Conservation (phyloP, 2,113 vertebrate genomes). For the Prolemur simus region DNA sequence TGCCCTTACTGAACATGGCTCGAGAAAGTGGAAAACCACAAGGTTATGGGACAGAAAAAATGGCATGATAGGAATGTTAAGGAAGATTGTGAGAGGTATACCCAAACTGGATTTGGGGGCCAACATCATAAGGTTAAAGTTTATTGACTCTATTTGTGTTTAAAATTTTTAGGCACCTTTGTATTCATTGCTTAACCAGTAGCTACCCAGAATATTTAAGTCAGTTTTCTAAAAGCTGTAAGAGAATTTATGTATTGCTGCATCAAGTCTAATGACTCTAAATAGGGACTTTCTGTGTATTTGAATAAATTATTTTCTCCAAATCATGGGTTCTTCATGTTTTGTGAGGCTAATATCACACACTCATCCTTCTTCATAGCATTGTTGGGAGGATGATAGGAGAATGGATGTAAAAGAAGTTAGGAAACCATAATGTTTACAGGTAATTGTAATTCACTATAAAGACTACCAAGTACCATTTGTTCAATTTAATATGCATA, state of each 20-base stretch:
- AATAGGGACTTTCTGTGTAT: background rate
- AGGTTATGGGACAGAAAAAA: background rate
- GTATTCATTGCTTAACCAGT: background rate
- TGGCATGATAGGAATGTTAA: background rate
- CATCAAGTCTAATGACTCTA: background rate
- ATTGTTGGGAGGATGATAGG: too few species aligned
- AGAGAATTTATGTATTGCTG: background rate
- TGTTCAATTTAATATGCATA: background rate
- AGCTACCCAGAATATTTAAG: background rate
- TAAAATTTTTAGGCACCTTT: background rate
- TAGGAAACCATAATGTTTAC: background rate
- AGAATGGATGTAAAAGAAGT: background rate
- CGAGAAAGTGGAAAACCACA: background rate
- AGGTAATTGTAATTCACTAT: background rate
- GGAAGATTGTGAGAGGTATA: rapidly evolving
- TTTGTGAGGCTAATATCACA: background rate
- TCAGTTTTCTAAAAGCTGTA: background rate
- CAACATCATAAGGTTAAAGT: background rate
- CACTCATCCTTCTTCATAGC: background rate
- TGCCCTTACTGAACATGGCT: rapidly evolving
- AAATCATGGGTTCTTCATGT: background rate
- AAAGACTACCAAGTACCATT: background rate
- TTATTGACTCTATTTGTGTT: background rate
- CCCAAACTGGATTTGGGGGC: background rate
- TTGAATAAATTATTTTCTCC: background rate